Conservation (phyloP, 2,797 vertebrate species). For the Sebastes cheni region DNA sequence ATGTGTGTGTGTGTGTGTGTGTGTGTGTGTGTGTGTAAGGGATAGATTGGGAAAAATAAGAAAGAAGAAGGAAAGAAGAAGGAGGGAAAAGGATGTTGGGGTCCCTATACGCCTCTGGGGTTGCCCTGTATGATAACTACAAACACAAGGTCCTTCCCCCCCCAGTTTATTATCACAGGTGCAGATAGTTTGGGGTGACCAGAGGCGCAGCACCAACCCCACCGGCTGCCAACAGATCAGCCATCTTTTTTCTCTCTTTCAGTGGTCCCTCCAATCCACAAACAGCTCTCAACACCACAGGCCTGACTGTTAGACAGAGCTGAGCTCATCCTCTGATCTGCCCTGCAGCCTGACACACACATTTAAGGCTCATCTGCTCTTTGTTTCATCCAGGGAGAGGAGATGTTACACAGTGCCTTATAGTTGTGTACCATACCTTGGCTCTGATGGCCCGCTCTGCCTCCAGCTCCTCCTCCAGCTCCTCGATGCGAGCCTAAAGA, state of each 20-base stretch:
- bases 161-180: conserved; percentile 77
- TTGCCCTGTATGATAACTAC: conserved; percentile 67
- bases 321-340: background rate
- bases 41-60: conserved; percentile 3
- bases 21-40: conserved; percentile 7
- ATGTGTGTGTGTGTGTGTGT: background rate
- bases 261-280: background rate
- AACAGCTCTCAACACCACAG: background rate
- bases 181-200: conserved; percentile 75
- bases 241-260: background rate
- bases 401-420: background rate
- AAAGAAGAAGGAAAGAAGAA: background rate
- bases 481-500: conserved; percentile 83
- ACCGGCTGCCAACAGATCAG: conserved; percentile 35
- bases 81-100: conserved; percentile 27
- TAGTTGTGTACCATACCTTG: conserved; percentile 74
- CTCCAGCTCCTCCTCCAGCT: conserved; percentile 88
- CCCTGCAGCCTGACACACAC: conserved; percentile 4
- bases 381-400: background rate
- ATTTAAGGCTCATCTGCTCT: conserved; percentile 10
- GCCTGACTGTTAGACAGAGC: background rate
- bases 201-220: conserved; percentile 45
- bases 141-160: conserved; percentile 56
- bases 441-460: conserved; percentile 80
- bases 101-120: conserved; percentile 45